Evolutionary conservation across 2,797 vertebrate species (phyloP).

Genomic region (Rhinophrynus dorsalis): DNA sequence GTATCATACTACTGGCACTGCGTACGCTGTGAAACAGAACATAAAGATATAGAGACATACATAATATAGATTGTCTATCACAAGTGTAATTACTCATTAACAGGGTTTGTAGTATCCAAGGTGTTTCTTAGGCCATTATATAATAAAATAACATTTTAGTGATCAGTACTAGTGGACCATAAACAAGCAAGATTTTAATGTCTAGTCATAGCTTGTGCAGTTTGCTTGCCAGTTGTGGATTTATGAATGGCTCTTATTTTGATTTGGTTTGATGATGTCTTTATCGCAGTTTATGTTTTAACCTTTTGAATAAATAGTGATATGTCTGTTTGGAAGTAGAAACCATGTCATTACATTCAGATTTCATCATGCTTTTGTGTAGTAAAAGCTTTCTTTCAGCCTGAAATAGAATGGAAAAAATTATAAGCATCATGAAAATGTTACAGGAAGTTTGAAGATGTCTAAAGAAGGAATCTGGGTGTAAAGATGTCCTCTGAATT

Average conservation of each 20-base stretch:
- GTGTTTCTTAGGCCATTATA: conserved; percentile 57
- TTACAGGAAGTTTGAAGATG: conserved; percentile 17
- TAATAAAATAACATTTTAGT: conserved; percentile 54
- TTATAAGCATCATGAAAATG: conserved; percentile 8
- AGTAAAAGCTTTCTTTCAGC: conserved; percentile 3
- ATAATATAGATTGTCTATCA: conserved; percentile 1
- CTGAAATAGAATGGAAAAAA: conserved; percentile 5
- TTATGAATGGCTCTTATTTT: conserved; percentile 56
- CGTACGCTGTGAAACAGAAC: too few species aligned
- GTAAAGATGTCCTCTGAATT: not conserved
- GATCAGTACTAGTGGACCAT: conserved; percentile 60
- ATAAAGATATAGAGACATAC: too few species aligned
- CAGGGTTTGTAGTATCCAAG: not conserved
- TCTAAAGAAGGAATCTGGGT: conserved; percentile 23
- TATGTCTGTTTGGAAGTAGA: not conserved
- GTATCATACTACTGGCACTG: too few species aligned
- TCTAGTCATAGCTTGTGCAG: conserved; percentile 54
- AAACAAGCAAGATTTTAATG: conserved; percentile 50
- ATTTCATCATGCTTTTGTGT: not conserved
- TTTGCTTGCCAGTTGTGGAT: conserved; percentile 55
- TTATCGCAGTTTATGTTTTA: conserved; percentile 49
- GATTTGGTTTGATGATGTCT: conserved; percentile 53
- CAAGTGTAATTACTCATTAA: conserved; percentile 4
- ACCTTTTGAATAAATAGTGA: conserved; percentile 34
- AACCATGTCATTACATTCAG: not conserved